These are phyloP conservation scores for Chrysemys picta DNA, from an alignment of 2,113 vertebrate genomes.

Conservation along the genomic window DNA sequence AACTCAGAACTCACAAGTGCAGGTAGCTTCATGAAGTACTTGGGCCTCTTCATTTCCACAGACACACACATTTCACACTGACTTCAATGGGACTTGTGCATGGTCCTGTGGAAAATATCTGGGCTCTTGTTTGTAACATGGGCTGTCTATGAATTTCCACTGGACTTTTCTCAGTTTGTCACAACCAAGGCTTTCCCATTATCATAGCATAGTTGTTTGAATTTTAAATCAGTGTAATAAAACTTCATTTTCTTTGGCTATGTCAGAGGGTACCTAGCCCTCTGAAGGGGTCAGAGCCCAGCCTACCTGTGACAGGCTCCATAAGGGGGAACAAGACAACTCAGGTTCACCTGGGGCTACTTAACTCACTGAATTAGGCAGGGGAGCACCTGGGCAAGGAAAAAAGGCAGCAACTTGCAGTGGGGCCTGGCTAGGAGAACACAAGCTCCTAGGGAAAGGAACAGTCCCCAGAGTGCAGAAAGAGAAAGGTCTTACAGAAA, in stretches of 20 bases:
- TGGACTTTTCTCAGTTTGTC: neutral
- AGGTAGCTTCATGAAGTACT: neutral
- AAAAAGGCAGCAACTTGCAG: neutral
- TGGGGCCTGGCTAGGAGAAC: neutral
- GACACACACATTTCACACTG: neutral
- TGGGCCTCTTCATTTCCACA: neutral
- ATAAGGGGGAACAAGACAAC: neutral
- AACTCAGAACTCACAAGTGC: neutral
- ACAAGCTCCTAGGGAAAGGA: neutral
- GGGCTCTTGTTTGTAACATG: neutral
- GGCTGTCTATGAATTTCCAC: neutral
- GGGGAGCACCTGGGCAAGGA: neutral
- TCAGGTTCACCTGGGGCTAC: neutral
- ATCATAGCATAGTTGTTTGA: neutral
- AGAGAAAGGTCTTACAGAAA: too few relatives aligned
- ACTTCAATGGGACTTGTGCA: neutral
- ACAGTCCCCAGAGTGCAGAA: too few relatives aligned
- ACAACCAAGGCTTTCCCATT: neutral
- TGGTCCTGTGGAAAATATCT: neutral
- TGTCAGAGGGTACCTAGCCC: neutral
- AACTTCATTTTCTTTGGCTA: neutral
- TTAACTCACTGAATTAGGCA: neutral
- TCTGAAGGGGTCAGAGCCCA: too few relatives aligned
- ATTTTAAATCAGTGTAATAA: neutral
- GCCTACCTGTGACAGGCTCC: neutral